Percentiles rank a stretch among this genome's conserved stretches.
Evolutionary conservation across 2,113 vertebrate species (phyloP).

Genomic region (Lepisosteus oculatus): DNA sequence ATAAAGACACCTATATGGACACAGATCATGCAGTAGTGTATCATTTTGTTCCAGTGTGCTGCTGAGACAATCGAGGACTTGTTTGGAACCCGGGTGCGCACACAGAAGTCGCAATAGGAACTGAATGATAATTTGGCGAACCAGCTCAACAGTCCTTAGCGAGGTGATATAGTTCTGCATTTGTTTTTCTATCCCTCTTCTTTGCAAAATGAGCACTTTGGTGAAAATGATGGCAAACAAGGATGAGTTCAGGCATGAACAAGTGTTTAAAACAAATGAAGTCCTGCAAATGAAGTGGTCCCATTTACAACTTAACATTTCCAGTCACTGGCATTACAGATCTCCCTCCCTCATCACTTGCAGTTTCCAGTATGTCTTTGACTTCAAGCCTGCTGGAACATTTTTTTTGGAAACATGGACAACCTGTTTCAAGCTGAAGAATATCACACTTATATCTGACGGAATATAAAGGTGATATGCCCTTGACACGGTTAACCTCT

Average conservation of each 20-base stretch:
- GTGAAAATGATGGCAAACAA: slow-evolving; percentile 64
- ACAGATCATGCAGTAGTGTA: neutral
- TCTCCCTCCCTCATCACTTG: no score
- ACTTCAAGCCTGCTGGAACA: no score
- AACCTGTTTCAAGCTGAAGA: no score
- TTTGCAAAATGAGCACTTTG: slow-evolving; percentile 67
- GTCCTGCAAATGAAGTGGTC: no score
- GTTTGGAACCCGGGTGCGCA: neutral
- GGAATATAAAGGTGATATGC: no score
- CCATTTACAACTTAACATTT: no score
- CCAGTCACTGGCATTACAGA: neutral
- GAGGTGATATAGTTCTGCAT: slow-evolving; percentile 28
- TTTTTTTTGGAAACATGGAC: no score
- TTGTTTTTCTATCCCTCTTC: slow-evolving; percentile 48
- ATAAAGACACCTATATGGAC: neutral
- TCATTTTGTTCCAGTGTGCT: neutral
- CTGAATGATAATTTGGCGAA: slow-evolving; percentile 63
- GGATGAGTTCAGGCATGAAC: slow-evolving; percentile 48
- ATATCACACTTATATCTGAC: no score
- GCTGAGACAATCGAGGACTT: neutral
- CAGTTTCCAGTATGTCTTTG: no score
- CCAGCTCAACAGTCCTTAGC: slow-evolving; percentile 24
- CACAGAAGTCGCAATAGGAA: slow-evolving; percentile 38
- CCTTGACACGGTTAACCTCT: no score
- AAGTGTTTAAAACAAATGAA: slow-evolving; percentile 8